A percentile compares a stretch with the other conserved stretches of the same genome.
phyloP scores from a whole-genome alignment of 2,113 vertebrate species.

The Empidonax traillii region DNA sequence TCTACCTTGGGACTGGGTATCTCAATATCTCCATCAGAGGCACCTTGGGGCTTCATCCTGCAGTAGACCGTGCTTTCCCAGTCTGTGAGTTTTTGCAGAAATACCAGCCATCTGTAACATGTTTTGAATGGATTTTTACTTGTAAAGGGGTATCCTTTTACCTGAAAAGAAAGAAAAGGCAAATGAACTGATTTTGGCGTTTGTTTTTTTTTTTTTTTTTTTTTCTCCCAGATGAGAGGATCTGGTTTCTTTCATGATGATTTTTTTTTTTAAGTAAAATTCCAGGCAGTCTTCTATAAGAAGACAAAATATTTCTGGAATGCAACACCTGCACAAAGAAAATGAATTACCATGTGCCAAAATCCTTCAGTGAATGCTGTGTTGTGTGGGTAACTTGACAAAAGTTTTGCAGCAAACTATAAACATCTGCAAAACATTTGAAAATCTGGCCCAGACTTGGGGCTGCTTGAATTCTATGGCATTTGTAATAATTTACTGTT shows the following conservation, averaged over 20 bases:
- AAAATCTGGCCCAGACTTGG: constrained; percentile 23
- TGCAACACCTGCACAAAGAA: constrained; percentile 69
- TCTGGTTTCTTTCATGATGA: constrained; percentile 42
- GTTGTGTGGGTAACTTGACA: constrained; percentile 42
- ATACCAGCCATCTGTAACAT: not conserved
- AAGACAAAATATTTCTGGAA: constrained; percentile 73
- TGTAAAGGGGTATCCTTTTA: not conserved
- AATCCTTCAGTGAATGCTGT: not conserved
- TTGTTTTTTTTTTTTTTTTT: not conserved
- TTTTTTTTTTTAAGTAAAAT: constrained; percentile 59
- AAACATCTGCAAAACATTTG: constrained; percentile 60
- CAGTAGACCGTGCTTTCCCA: not conserved
- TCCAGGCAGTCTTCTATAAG: constrained; percentile 61
- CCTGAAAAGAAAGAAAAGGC: not conserved
- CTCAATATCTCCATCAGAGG: not conserved
- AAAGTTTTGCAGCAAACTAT: constrained; percentile 23
- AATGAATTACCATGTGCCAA: constrained; percentile 28
- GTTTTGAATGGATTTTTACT: not conserved
- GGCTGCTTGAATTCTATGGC: constrained; percentile 30
- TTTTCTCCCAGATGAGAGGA: not conserved
- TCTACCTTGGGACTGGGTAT: not conserved
- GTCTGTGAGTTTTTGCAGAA: not conserved
- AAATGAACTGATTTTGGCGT: not conserved
- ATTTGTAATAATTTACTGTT: constrained; percentile 39
- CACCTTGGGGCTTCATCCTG: not conserved